Conservation (phyloP, 2,888 invertebrate species). For the Esperia sulphurella region DNA sequence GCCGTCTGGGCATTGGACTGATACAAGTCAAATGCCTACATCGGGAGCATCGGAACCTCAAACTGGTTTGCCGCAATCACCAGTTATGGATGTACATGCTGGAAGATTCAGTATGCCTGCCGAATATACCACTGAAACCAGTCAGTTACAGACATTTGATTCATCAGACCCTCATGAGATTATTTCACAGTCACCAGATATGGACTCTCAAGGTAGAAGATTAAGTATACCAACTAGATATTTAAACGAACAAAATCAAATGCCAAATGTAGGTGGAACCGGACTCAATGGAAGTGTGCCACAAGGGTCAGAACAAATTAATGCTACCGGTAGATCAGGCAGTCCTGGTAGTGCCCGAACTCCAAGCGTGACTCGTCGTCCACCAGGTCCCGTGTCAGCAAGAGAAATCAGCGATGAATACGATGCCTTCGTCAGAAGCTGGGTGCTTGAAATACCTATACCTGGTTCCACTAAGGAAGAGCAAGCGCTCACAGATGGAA, state of each 20-base stretch:
- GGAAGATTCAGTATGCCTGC: neutral
- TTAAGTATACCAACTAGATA: no score
- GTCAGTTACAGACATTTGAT: no score
- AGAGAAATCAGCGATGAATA: constrained; percentile 28
- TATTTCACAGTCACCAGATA: neutral
- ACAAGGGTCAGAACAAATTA: neutral
- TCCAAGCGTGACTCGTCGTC: no score
- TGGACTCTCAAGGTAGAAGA: neutral
- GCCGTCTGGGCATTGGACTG: neutral
- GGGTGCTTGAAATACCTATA: constrained; percentile 47
- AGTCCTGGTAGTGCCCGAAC: neutral
- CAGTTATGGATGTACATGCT: neutral
- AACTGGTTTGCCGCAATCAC: no score
- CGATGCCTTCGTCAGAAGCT: constrained; percentile 36
- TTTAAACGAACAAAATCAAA: no score
- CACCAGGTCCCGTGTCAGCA: no score
- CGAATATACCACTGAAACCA: no score
- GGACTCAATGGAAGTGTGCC: neutral
- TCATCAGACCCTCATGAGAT: no score
- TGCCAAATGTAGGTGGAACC: no score
- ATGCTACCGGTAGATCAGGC: neutral
- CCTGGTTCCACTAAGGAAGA: constrained; percentile 23
- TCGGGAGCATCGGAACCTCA: no score
- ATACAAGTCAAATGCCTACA: neutral
- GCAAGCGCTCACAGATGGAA: constrained; percentile 26